These are phyloP conservation scores for Apamea anceps DNA, from an alignment of 2,888 invertebrate species.

Conservation along the genomic window DNA sequence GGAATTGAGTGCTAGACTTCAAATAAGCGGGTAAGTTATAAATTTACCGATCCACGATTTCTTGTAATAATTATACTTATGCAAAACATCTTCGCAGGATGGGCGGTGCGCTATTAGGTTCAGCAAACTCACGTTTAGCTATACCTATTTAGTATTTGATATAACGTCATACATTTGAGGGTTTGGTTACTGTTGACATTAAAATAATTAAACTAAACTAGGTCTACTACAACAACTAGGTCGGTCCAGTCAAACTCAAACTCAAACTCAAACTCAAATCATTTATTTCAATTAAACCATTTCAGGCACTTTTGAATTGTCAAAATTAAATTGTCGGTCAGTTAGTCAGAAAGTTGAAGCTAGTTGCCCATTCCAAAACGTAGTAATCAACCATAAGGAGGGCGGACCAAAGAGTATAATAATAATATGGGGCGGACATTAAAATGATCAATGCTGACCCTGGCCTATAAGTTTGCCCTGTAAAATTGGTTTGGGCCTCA, in stretches of 20 bases:
- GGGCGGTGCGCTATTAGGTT: too few species aligned
- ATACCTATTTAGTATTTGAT: neutral
- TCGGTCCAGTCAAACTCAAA: too few species aligned
- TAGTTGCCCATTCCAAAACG: too few species aligned
- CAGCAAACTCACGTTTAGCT: neutral
- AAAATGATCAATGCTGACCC: constrained; percentile 12
- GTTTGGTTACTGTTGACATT: constrained; percentile 26
- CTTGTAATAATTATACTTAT: neutral
- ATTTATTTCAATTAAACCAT: too few species aligned
- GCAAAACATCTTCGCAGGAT: neutral
- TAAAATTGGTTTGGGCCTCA: constrained; percentile 18
- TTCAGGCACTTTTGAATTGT: too few species aligned
- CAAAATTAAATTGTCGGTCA: too few species aligned
- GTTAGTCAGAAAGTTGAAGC: too few species aligned
- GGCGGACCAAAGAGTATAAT: too few species aligned
- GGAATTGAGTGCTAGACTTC: neutral
- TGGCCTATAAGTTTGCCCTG: constrained; percentile 15
- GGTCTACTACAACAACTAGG: too few species aligned
- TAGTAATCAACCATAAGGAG: constrained; percentile 16
- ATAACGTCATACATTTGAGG: neutral
- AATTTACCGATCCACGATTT: neutral
- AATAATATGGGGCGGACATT: constrained; percentile 24
- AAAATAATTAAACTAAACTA: constrained; percentile 22
- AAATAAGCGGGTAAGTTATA: neutral
- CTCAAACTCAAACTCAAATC: too few species aligned